Evolutionary conservation across 2,113 vertebrate genomes (phyloP).

Genomic region (Xenopus borealis): DNA sequence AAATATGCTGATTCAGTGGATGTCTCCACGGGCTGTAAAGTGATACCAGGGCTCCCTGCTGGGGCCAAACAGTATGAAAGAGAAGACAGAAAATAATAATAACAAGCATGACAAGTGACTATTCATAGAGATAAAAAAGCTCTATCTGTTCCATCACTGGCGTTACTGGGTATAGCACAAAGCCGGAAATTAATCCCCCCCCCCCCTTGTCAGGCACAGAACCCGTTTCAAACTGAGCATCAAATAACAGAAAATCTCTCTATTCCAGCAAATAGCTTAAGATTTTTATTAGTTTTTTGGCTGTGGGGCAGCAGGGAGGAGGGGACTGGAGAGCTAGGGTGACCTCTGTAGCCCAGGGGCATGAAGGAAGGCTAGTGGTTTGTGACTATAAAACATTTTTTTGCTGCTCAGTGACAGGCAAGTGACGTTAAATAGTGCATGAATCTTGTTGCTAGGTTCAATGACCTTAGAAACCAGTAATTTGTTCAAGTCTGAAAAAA

Average conservation of each 20-base stretch:
- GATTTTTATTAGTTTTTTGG: no score
- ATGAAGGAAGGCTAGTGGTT: no score
- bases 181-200: conserved; percentile 63
- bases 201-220: conserved; percentile 1
- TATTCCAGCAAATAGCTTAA: no score
- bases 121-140: conserved; percentile 49
- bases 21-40: conserved; percentile 46
- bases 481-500: no score
- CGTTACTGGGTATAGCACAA: conserved; percentile 49
- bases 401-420: no score
- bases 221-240: conserved; percentile 1
- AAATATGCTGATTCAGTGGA: not conserved
- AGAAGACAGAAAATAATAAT: conserved; percentile 43
- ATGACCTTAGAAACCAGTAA: no score
- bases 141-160: conserved; percentile 53
- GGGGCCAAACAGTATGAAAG: conserved; percentile 46
- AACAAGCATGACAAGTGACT: conserved; percentile 52
- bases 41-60: conserved; percentile 14
- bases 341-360: no score
- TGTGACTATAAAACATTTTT: no score
- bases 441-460: no score
- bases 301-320: no score
- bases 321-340: no score
- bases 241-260: not conserved
- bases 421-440: no score